These are phyloP conservation scores for Stichopus chloronotus DNA, from an alignment of 35 echinoderm and acorn worm species.

Conservation along the genomic window DNA sequence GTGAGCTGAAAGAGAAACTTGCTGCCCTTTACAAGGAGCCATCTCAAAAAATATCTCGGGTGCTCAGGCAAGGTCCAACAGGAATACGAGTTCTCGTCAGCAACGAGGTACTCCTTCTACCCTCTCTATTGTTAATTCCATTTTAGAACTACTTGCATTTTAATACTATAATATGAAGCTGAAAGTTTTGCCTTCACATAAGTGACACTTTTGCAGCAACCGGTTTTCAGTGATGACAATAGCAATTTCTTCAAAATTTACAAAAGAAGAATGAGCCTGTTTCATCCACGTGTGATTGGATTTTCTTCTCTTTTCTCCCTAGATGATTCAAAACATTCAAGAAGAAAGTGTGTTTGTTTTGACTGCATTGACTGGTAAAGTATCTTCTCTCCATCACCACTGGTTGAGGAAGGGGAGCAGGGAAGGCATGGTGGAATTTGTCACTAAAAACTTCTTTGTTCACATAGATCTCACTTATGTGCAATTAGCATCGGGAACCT, in stretches of 20 bases:
- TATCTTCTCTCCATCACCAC: no score
- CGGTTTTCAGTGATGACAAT: no score
- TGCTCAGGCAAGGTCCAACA: conserved; percentile 81
- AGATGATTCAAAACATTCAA: conserved; percentile 87
- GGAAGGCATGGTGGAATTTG: not conserved
- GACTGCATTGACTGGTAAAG: conserved; percentile 72
- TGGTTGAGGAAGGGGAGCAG: no score
- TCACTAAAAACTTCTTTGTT: no score
- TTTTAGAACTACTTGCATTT: not conserved
- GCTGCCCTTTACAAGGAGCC: conserved; percentile 73
- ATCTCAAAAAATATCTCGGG: conserved; percentile 78
- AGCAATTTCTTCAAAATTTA: no score
- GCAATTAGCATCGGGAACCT: no score
- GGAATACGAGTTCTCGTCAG: conserved; percentile 91
- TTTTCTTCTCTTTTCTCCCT: conserved; percentile 26
- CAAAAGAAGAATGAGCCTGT: not conserved
- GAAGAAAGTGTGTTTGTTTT: conserved; percentile 86
- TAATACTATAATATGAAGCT: not conserved
- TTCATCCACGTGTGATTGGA: not conserved
- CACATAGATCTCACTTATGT: no score
- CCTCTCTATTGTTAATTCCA: not conserved
- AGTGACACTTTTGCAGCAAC: not conserved
- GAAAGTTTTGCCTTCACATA: not conserved
- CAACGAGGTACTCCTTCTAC: conserved; percentile 70
- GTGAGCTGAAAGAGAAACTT: conserved; percentile 80